Base-by-base conservation (phyloP, 2,888 invertebrate species). In the Orchestes rusci region DNA sequence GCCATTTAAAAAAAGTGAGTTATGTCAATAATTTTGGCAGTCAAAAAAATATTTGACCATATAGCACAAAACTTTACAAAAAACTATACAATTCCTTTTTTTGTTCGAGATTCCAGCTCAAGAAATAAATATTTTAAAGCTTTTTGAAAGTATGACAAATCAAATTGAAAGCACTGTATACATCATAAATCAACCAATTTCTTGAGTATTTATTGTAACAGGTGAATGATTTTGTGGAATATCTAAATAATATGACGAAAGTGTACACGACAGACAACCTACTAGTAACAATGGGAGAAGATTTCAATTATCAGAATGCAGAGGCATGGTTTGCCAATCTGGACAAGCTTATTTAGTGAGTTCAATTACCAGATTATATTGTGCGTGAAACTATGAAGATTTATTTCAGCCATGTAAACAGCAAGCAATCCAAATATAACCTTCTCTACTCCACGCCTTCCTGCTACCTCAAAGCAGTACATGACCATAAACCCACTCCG, bases 381-480 rank as follows among this genome's bases (percentile, higher is more conserved):
- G n/a, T n/a, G n/a, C n/a, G n/a, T 23, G 23, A 10, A 5, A 23
- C 10, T 23, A 23, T n/a, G 10, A 23, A 23, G 7, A 23, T 1
- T 27, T n/a, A n/a, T 51, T 53, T 30, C 31, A 56, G 56, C 17
- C 54, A 56, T 20, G 50, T 50, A 10, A 48, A 48, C 15, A 13
- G n/a, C n/a, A n/a, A n/a, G n/a, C 53, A 50, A 4, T 52, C 76
- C 0, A 73, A 49, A 35, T 53, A 90, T 0, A 87, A 90, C 54
- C 66, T 89, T 4, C 76, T 88, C 51, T 89, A 89, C 59, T 89
- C 89, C 0, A 88, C 88, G 0, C 89, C 89, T 0, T 79, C 82
- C 0, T 89, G 89, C 57, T 89, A 89, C 58, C 56, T 87, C 42
- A 83, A 88, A 58, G 77, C 87, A 0, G 69, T 90, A 0, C 49